These are phyloP conservation scores for Cololabis saira DNA, from an alignment of 2,113 vertebrate genomes.

Conservation along the genomic window DNA sequence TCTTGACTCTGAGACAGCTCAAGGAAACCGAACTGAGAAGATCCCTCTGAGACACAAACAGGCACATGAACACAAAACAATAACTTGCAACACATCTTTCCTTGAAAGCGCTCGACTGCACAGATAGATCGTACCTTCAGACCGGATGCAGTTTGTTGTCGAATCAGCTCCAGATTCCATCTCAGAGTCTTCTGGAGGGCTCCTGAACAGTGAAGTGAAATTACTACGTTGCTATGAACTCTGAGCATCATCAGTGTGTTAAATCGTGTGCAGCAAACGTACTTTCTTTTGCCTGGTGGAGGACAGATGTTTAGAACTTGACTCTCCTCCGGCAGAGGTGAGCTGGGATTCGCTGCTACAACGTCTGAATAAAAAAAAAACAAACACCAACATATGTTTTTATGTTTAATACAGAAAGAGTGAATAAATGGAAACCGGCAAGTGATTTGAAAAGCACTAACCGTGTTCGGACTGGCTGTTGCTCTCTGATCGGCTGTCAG, in stretches of 20 bases:
- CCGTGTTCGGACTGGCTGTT: slow-evolving; percentile 60
- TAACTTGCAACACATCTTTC: neutral
- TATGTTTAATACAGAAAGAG: neutral
- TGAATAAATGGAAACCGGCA: neutral
- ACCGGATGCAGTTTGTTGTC: slow-evolving; percentile 71
- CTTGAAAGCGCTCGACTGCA: neutral
- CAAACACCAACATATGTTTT: neutral
- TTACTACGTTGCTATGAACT: neutral
- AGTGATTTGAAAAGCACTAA: slow-evolving; percentile 22
- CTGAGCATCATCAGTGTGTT: neutral
- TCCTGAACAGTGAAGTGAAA: slow-evolving; percentile 43
- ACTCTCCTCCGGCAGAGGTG: slow-evolving; percentile 69
- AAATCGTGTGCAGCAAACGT: neutral
- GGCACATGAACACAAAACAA: neutral
- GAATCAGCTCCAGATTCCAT: slow-evolving; percentile 78
- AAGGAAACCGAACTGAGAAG: slow-evolving; percentile 87
- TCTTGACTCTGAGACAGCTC: slow-evolving; percentile 93
- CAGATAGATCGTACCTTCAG: slow-evolving; percentile 59
- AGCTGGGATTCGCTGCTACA: slow-evolving; percentile 33
- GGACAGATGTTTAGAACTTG: slow-evolving; percentile 66
- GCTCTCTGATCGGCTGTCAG: slow-evolving; percentile 69
- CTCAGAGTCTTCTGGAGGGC: slow-evolving; percentile 37
- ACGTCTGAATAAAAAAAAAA: slow-evolving; percentile 37
- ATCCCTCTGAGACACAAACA: slow-evolving; percentile 70
- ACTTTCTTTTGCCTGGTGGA: slow-evolving; percentile 65